Percentiles rank a stretch among this genome's conserved stretches.
These are phyloP conservation scores for Callimorpha dominula DNA, from an alignment of 2,888 invertebrate genomes.

Conservation along the genomic window DNA sequence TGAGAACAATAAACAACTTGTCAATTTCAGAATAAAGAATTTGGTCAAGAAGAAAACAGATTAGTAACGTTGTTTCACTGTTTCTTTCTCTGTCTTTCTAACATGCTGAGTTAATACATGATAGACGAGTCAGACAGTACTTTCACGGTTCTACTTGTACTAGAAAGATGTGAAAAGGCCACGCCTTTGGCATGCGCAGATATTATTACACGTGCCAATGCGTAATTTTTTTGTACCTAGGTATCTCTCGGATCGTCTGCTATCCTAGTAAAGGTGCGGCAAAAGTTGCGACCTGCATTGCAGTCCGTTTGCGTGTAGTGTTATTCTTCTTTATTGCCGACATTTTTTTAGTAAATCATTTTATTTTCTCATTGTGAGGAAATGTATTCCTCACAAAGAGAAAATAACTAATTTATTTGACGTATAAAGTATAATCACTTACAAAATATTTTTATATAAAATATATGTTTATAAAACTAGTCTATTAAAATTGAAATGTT, in stretches of 20 bases:
- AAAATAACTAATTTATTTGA: no score
- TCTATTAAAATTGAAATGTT: no score
- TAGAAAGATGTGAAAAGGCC: not conserved
- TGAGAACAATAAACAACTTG: not conserved
- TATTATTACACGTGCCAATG: not conserved
- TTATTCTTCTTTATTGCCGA: no score
- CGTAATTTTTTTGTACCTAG: not conserved
- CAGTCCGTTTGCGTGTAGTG: not conserved
- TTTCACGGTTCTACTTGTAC: not conserved
- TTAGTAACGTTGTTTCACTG: not conserved
- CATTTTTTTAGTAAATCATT: no score
- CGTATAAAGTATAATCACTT: no score
- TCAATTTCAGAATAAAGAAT: not conserved
- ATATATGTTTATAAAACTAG: no score
- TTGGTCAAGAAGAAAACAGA: no score
- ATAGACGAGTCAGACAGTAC: not conserved
- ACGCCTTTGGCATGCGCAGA: constrained; percentile 9
- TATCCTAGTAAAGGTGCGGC: constrained; percentile 42
- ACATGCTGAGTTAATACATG: not conserved
- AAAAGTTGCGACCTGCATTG: constrained; percentile 21
- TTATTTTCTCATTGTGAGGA: no score
- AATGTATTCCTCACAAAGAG: no score
- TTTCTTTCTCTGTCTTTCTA: not conserved
- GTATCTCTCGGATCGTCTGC: constrained; percentile 24
- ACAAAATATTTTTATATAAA: no score